Evolutionary conservation across 2,113 vertebrate genomes (phyloP).

Genomic region (Sturnira hondurensis): DNA sequence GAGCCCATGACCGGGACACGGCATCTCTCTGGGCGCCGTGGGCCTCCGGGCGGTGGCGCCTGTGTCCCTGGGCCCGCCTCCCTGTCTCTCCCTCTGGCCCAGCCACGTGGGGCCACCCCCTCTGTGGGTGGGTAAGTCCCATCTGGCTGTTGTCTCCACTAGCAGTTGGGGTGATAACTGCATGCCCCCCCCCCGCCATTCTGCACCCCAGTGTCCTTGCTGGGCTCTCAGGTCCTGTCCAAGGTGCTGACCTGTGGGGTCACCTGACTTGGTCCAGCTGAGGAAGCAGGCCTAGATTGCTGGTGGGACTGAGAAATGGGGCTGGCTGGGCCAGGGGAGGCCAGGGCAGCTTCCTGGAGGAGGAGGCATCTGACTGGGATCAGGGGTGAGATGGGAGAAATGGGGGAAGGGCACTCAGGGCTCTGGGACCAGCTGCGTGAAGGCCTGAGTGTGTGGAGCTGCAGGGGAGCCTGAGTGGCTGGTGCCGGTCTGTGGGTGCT

Average conservation of each 20-base stretch:
- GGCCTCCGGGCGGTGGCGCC: not conserved
- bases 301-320: fast-evolving
- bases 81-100: not conserved
- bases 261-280: not conserved
- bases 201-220: not conserved
- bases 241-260: fast-evolving
- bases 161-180: fast-evolving
- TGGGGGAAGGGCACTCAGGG: fast-evolving
- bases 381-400: fast-evolving
- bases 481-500: conserved; percentile 47
- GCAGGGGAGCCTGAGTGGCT: not conserved
- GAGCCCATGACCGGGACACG: not conserved
- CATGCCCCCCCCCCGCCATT: fast-evolving
- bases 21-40: fast-evolving
- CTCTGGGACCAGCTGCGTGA: not conserved
- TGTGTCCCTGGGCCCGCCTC: fast-evolving
- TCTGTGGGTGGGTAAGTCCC: too few species aligned
- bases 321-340: not conserved
- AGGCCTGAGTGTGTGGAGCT: not conserved
- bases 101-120: not conserved
- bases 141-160: not conserved
- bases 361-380: not conserved
- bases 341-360: not conserved
- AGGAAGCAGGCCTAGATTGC: too few species aligned
- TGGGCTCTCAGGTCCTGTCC: not conserved